Evolutionary conservation across 2,113 vertebrate species (phyloP).

Genomic region (Puntigrus tetrazona): DNA sequence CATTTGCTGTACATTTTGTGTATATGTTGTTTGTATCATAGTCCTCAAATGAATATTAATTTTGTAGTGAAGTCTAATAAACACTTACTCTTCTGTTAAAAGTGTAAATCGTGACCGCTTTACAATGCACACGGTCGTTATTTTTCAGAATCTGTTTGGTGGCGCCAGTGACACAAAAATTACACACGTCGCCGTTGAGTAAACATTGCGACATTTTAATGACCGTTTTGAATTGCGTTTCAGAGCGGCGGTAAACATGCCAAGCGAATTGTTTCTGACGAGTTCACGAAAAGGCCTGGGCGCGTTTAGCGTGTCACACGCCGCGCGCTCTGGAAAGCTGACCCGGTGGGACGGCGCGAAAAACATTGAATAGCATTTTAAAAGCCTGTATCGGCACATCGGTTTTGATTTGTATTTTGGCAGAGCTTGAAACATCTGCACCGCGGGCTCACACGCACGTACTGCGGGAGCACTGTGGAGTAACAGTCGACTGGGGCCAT

Average conservation of each 20-base stretch:
- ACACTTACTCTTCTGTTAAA: slow-evolving; percentile 66
- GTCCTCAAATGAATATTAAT: slow-evolving; percentile 71
- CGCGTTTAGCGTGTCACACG: slow-evolving; percentile 45
- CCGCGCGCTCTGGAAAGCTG: slow-evolving; percentile 36
- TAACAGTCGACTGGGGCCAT: slow-evolving; percentile 28
- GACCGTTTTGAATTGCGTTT: slow-evolving; percentile 53
- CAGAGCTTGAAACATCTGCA: slow-evolving; percentile 61
- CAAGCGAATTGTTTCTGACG: slow-evolving; percentile 52
- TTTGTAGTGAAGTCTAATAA: slow-evolving; percentile 83
- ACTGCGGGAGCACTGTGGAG: slow-evolving; percentile 47
- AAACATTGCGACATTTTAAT: slow-evolving; percentile 53
- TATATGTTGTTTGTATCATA: slow-evolving; percentile 79
- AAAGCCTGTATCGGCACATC: slow-evolving; percentile 51
- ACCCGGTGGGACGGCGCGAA: slow-evolving; percentile 51
- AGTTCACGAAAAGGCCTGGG: slow-evolving; percentile 53
- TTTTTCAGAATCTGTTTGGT: slow-evolving; percentile 30
- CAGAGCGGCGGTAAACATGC: slow-evolving; percentile 53
- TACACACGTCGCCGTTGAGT: slow-evolving; percentile 21
- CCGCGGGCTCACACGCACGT: slow-evolving; percentile 44
- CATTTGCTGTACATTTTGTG: slow-evolving; percentile 74
- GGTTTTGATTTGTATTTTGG: slow-evolving; percentile 44
- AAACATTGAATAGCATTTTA: slow-evolving; percentile 54
- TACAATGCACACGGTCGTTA: not conserved
- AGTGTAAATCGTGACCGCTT: not conserved
- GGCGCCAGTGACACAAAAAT: not conserved